Base-by-base conservation (phyloP, 2,888 invertebrate species). In the Nemapogon koenigi region DNA sequence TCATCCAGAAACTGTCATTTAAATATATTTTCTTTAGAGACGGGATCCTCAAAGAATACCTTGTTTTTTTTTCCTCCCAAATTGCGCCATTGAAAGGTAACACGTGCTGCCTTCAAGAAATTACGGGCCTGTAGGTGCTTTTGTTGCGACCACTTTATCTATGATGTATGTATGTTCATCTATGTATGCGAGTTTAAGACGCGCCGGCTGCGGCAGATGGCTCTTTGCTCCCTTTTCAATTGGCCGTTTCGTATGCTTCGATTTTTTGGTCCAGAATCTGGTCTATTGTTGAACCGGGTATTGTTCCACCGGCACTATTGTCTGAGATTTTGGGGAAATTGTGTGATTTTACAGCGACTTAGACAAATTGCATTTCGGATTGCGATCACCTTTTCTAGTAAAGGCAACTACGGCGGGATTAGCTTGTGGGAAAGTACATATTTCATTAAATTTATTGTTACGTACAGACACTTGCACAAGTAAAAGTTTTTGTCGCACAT, bases 21-120 rank as follows among this genome's bases (percentile, higher is more conserved):
- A n/a, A n/a, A n/a, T n/a, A n/a, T n/a, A n/a, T n/a, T n/a, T n/a
- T n/a, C n/a, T n/a, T n/a, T n/a, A n/a, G n/a, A n/a, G n/a, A n/a
- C n/a, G n/a, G n/a, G n/a, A n/a, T n/a, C n/a, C n/a, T n/a, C n/a
- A 33, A 33, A 33, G 33, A 19, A 33, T 19, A 31, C 33, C n/a
- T 28, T 57, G 60, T 62, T 65, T 63, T 61, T 64, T 60, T 59
- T 51, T 48, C 40, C 45, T 46, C 52, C 57, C 49, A 57, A 62
- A 67, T 64, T 62, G 59, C 57, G 53, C 57, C 49, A 59, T 59
- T 60, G 56, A 60, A 55, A 45, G 44, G 46, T 45, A 59, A 70
- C 76, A 75, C 73, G 76, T 75, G 76, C 71, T 65, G 57, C 56
- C 57, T 58, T 56, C 44, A 59, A 62, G 61, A 62, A 63, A 69